Evolutionary conservation across 2,888 invertebrate species (phyloP), one percentile per base, ranked within the genome.

Genomic region (Stenodera caucasica): DNA sequence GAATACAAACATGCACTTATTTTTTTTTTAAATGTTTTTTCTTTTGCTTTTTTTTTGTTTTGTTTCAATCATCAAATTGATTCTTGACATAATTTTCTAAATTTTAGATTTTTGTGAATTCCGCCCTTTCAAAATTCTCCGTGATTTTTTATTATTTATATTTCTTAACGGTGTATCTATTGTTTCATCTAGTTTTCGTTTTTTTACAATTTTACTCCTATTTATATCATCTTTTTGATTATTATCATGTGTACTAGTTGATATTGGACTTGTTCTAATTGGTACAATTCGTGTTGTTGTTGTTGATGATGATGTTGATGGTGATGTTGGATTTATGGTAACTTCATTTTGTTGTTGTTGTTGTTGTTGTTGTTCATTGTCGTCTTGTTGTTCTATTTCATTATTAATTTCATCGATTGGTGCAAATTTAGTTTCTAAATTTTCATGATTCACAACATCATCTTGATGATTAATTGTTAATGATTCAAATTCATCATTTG

Each of bases 401-500:
- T 40, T 33, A 12, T 52, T 53, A n/a, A 11, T 32, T 23, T 26
- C 53, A 12, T 35, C 6, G 30, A 58, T 60, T 26, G 52, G 58
- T 7, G 55, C 61, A 37, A 68, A 57, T 29, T 69, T 66, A 18
- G 65, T 56, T 29, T 79, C 81, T 40, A 84, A 81, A 56, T 83
- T 82, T 67, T 85, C 86, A 0, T 85, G 70, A 60, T 84, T 78
- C 6, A 84, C 82, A 55, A 84, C 86, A 70, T 40, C 37, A 9
- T 40, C 15, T 14, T 35, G 3, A 35, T 86, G 86, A 80, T 86
- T 86, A n/a, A 85, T 81, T 57, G 85, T 73, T 18, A 21, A 68
- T 11, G 70, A 72, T 70, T 86, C 85, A 49, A 86, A 76, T 72
- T 88, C 88, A 68, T 88, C 88, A 0, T 84, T 15, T 6, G 4